Evolutionary conservation across 1,140 invertebrate genomes (phyloP).

Genomic region (Cotesia vestalis): DNA sequence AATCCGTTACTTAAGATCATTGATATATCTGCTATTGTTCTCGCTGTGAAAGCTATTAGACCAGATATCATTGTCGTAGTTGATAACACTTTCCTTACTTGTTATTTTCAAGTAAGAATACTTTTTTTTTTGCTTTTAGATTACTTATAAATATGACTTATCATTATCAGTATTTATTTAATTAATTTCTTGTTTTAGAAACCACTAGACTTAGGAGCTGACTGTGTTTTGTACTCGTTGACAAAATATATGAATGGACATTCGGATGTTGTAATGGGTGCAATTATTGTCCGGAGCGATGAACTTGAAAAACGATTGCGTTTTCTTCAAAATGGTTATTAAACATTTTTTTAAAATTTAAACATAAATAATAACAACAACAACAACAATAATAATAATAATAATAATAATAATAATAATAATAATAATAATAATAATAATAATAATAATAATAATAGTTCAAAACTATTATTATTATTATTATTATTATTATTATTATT

Average conservation of each 20-base stretch:
- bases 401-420: too few relatives aligned
- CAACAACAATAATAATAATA: too few relatives aligned
- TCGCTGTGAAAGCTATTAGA: constrained; percentile 69
- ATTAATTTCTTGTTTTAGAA: constrained; percentile 64
- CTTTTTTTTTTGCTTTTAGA: background rate
- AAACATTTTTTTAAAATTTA: background rate
- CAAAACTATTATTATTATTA: too few relatives aligned
- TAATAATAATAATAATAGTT: too few relatives aligned
- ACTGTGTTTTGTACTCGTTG: constrained; percentile 91
- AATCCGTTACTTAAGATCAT: constrained; percentile 94
- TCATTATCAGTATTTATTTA: constrained; percentile 22
- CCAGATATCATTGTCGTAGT: constrained; percentile 86
- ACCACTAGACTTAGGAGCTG: constrained; percentile 90
- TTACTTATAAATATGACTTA: background rate
- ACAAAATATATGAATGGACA: constrained; percentile 99
- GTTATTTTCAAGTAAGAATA: constrained; percentile 84
- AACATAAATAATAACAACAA: too few relatives aligned
- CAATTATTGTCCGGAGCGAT: constrained; percentile 78
- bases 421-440: too few relatives aligned
- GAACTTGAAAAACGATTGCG: constrained; percentile 77
- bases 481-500: too few relatives aligned
- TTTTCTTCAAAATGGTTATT: constrained; percentile 89
- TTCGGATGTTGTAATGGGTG: constrained; percentile 97
- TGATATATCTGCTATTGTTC: constrained; percentile 83
- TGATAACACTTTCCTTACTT: constrained; percentile 96